Base-by-base conservation (phyloP, 2,888 invertebrate species). In the Phaonia tiefii region DNA sequence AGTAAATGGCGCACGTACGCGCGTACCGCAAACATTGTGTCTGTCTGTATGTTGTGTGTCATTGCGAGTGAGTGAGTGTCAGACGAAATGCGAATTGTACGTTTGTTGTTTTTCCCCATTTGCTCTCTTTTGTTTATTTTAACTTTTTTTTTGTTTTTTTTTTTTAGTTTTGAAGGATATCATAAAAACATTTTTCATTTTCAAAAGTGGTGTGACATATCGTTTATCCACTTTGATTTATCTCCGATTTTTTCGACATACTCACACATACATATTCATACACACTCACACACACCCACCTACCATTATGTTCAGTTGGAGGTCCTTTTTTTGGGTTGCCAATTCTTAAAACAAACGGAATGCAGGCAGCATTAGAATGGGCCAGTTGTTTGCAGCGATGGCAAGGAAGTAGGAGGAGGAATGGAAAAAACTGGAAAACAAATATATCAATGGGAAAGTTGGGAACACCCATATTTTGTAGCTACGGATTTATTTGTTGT, bases 221-320 rank as follows among this genome's bases (percentile, higher is more conserved):
- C 87, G 87, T 86, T 86, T 87, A 87, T 87, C 87, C 87, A 84
- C 84, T 85, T 87, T 87, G 87, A 87, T 87, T 87, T 87, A 87
- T 87, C 87, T 87, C 84, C 85, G 85, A 84, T 85, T 85, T 85
- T 84, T 82, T 71, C 63, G 63, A 63, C 63, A 42, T 63, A 63
- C 63, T 8, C 42, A 10, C 39, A 22, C 22, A 13, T 39, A 51
- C 51, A 7, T 20, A 51, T 20, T 1, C 22, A 60, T 4, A 22
- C 39, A 20, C 37, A 15, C 17, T 22, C 8, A 17, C 17, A 22
- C 11, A 3, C 60, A 20, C 2, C 5, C 60, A 60, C 10, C 11
- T 42, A 63, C 13, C 7, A 20, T 20, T 42, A 8, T n/a, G 37
- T 3, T 37, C 37, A 11, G 20, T 42, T 39, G 10, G 39, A 22